Evolutionary conservation across 1,140 invertebrate genomes (phyloP).

Genomic region (Paralvinella palmiformis): DNA sequence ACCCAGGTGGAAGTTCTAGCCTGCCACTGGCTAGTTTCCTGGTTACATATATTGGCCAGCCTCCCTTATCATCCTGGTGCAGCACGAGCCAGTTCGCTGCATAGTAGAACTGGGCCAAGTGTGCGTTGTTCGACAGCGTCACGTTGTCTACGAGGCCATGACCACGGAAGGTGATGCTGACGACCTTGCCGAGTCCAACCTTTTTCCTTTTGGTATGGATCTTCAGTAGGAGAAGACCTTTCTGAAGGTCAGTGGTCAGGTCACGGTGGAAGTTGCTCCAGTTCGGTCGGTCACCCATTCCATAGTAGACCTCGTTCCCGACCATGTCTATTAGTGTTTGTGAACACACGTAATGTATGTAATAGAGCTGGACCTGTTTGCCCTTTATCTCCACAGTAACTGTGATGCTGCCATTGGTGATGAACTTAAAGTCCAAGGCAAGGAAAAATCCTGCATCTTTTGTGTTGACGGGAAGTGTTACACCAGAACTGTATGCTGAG

Average conservation of each 20-base stretch:
- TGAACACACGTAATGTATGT: constrained; percentile 75
- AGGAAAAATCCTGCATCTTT: too few relatives aligned
- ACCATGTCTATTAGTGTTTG: constrained; percentile 66
- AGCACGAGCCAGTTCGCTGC: constrained; percentile 88
- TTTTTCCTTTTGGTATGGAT: too few relatives aligned
- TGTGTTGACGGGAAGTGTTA: neutral
- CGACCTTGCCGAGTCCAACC: constrained; percentile 26
- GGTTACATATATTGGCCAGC: constrained; percentile 91
- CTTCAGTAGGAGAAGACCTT: constrained; percentile 64
- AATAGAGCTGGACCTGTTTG: constrained; percentile 63
- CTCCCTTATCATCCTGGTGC: constrained; percentile 87
- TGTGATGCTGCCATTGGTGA: constrained; percentile 74
- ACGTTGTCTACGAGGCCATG: constrained; percentile 56
- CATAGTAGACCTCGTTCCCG: constrained; percentile 77
- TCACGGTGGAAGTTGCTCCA: constrained; percentile 84
- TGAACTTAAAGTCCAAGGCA: constrained; percentile 62
- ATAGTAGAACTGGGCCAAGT: constrained; percentile 83
- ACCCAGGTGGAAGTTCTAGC: constrained; percentile 73
- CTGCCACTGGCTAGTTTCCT: constrained; percentile 66
- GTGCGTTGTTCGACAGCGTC: constrained; percentile 47
- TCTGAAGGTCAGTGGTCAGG: constrained; percentile 84
- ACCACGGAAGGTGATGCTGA: constrained; percentile 60
- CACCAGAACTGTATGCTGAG: neutral
- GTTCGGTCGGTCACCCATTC: constrained; percentile 63
- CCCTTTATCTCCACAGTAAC: constrained; percentile 72